Evolutionary conservation across 2,888 invertebrate genomes (phyloP), one percentile per base, ranked within the genome.

Genomic region (Drosophila mulleri): DNA sequence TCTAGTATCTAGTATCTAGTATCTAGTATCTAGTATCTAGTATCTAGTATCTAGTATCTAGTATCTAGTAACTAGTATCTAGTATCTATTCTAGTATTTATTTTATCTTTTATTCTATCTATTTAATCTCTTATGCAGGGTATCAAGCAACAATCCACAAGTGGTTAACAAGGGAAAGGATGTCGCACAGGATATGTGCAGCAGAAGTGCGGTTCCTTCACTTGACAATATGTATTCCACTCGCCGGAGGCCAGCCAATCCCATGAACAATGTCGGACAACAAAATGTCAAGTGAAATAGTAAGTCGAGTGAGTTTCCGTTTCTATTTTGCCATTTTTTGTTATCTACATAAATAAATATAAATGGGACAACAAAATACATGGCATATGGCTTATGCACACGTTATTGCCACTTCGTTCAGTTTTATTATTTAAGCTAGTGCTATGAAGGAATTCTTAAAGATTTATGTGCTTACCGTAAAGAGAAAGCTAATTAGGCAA

Each of bases 111-210:
- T n/a, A n/a, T n/a, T n/a, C n/a, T n/a, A n/a, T n/a, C n/a, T n/a
- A 23, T 23, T 23, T 23, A 23, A 23, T 35, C 35, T 4, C 20
- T 12, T 8, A 1, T 52, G 4, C 8, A 20, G 32, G 52, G 35
- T 52, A 44, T 62, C 45, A 14, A 26, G 47, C 8, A 26, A 35
- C 29, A 63, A 44, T 18, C 42, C 12, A 68, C 70, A 77, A 83
- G 72, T 83, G 74, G 63, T 70, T 74, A 67, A 72, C 73, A 62
- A 39, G 47, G 58, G 57, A 26, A 57, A 62, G 26, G 26, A 26
- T 42, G 20, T 63, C 57, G 69, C 71, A 58, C 57, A 58, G 67
- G 65, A 78, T 71, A 85, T 82, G 65, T 71, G 80, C 63, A 65
- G 45, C 14, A 37, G 37, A 47, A 48, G 65, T 35, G n/a, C 8